Conservation (phyloP, 2,797 vertebrate genomes). For the Sebastiscus tertius region DNA sequence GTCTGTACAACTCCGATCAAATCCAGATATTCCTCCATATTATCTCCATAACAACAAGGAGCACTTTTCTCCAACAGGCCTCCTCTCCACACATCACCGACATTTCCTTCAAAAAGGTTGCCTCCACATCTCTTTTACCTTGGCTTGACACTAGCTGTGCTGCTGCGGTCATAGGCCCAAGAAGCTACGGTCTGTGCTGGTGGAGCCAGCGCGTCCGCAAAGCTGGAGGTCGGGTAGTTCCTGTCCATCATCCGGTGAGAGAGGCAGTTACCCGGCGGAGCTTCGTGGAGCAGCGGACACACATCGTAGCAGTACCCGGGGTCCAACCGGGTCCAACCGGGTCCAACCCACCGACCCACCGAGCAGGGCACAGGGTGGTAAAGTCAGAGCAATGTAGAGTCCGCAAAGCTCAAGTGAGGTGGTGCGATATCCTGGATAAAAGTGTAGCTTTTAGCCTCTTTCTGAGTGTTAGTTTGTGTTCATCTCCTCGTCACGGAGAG, state of each 20-base stretch:
- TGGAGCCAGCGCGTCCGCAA: slow-evolving; percentile 88
- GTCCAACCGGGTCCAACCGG: not conserved
- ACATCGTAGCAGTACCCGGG: slow-evolving; percentile 73
- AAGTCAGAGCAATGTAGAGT: slow-evolving; percentile 28
- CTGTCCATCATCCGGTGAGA: slow-evolving; percentile 93
- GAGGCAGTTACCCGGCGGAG: slow-evolving; percentile 78
- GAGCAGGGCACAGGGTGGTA: too few species aligned
- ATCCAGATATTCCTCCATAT: not conserved
- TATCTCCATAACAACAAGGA: slow-evolving; percentile 8
- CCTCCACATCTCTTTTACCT: slow-evolving; percentile 86
- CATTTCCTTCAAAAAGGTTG: slow-evolving; percentile 80
- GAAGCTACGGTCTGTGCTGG: slow-evolving; percentile 88
- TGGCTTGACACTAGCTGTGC: slow-evolving; percentile 87
- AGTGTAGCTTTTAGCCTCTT: slow-evolving; percentile 14
- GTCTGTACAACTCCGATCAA: slow-evolving; percentile 11
- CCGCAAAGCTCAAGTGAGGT: slow-evolving; percentile 25
- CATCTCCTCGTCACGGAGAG: slow-evolving; percentile 60
- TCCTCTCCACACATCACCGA: slow-evolving; percentile 83
- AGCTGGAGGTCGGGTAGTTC: slow-evolving; percentile 92
- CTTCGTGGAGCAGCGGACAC: slow-evolving; percentile 77
- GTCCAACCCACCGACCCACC: slow-evolving; percentile 41
- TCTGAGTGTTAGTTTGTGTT: slow-evolving; percentile 54
- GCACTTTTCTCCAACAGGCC: not conserved
- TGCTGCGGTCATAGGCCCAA: slow-evolving; percentile 87
- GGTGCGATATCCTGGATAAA: slow-evolving; percentile 36